phyloP scores from a whole-genome alignment of 2,888 invertebrate species.

The Thecocarcelia acutangulata region DNA sequence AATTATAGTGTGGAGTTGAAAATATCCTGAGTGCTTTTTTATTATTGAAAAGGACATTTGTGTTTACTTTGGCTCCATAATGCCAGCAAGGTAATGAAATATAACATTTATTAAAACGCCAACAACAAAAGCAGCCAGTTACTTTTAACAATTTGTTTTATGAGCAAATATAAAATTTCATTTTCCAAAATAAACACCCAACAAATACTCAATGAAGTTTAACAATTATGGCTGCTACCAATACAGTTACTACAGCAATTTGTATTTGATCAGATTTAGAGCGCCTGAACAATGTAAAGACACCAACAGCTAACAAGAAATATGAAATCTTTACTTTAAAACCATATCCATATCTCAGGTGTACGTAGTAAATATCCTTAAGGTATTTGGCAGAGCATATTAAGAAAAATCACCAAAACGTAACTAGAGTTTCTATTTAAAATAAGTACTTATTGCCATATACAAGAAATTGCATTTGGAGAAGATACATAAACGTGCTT shows the following conservation, averaged over 20 bases:
- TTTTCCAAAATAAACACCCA: conserved; percentile 59
- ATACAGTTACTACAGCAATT: not conserved
- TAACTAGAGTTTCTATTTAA: conserved; percentile 25
- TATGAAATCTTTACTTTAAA: conserved; percentile 16
- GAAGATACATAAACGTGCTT: not conserved
- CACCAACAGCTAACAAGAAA: conserved; percentile 11
- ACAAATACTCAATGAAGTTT: conserved; percentile 20
- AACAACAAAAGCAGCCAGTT: conserved; percentile 30
- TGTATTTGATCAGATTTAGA: conserved; percentile 15
- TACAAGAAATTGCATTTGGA: conserved; percentile 47
- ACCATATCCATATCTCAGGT: conserved; percentile 17
- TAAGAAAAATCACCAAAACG: conserved; percentile 27
- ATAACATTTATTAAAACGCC: conserved; percentile 48
- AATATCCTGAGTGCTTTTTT: not conserved
- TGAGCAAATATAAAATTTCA: conserved; percentile 65
- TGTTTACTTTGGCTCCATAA: conserved; percentile 25
- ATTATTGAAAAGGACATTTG: conserved; percentile 23
- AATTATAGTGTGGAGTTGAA: not conserved
- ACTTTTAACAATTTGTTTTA: conserved; percentile 66
- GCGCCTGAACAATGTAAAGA: conserved; percentile 23
- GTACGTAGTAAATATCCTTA: conserved; percentile 47
- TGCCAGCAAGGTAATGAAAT: conserved; percentile 4
- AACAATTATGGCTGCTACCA: not conserved
- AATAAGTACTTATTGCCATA: conserved; percentile 63
- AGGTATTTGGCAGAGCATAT: conserved; percentile 23